These are phyloP conservation scores for Tigriopus californicus DNA, from an alignment of 2,888 invertebrate species.

Conservation along the genomic window DNA sequence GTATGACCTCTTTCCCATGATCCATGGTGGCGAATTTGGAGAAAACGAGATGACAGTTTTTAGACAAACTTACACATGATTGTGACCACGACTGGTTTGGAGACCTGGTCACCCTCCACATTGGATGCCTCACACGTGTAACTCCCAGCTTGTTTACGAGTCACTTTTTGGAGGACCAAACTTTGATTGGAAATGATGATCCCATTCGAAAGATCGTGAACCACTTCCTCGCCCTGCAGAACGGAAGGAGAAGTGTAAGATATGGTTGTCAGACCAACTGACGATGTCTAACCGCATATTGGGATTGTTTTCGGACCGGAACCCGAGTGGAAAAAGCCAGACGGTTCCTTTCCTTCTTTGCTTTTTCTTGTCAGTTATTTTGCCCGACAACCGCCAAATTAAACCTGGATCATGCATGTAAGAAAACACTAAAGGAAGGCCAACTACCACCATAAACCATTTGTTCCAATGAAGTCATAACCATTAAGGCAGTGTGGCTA, in stretches of 20 bases:
- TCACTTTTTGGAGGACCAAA: slow-evolving; percentile 22
- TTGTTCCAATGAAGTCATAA: too few relatives aligned
- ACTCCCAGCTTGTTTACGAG: slow-evolving; percentile 21
- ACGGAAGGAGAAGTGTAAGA: neutral
- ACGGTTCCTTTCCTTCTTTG: too few relatives aligned
- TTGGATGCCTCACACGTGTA: slow-evolving; percentile 23
- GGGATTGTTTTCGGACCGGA: too few relatives aligned
- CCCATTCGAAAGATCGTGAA: slow-evolving; percentile 21
- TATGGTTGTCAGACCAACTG: neutral
- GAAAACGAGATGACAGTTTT: neutral
- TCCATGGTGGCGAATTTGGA: too few relatives aligned
- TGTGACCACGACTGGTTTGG: slow-evolving; percentile 13
- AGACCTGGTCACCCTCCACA: slow-evolving; percentile 21
- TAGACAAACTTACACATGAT: slow-evolving; percentile 8
- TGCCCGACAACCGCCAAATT: too few relatives aligned
- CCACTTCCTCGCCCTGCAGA: slow-evolving; percentile 19
- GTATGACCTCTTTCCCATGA: too few relatives aligned
- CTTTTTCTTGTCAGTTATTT: too few relatives aligned
- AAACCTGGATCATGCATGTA: too few relatives aligned
- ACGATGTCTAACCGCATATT: neutral
- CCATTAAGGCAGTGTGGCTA: too few relatives aligned
- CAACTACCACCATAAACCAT: too few relatives aligned
- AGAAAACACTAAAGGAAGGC: too few relatives aligned
- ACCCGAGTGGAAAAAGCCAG: too few relatives aligned
- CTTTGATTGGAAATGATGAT: slow-evolving; percentile 23